These are phyloP conservation scores for Melipona quadrifasciata DNA, from an alignment of 1,140 invertebrate genomes.

Conservation along the genomic window DNA sequence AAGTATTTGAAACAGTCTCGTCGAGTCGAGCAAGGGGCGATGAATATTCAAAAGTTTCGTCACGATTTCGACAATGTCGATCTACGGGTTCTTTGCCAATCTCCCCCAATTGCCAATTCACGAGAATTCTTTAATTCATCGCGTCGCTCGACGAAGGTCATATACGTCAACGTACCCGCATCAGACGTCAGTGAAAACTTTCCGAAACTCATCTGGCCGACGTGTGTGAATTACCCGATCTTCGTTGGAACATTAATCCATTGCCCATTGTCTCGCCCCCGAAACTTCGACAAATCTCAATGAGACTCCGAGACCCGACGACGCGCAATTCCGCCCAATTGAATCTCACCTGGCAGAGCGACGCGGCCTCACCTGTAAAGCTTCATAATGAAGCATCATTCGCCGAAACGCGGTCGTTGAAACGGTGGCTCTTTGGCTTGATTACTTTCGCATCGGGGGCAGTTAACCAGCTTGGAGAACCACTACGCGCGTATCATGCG, in stretches of 20 bases:
- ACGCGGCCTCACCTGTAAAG: background rate
- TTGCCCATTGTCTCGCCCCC: background rate
- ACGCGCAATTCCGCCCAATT: background rate
- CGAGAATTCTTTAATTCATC: background rate
- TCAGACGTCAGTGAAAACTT: background rate
- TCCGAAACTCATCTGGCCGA: background rate
- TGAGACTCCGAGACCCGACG: background rate
- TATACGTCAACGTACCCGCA: background rate
- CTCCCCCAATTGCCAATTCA: no score
- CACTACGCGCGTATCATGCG: background rate
- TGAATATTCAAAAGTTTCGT: background rate
- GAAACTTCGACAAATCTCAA: constrained; percentile 11
- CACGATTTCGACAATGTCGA: no score
- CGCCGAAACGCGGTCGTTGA: background rate
- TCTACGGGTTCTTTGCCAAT: background rate
- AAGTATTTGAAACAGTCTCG: no score
- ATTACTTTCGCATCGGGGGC: background rate
- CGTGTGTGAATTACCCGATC: constrained; percentile 1
- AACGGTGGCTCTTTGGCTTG: background rate
- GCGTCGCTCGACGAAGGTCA: background rate
- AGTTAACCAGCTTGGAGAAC: background rate
- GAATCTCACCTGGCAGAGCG: background rate
- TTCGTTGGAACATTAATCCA: constrained; percentile 10
- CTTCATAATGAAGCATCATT: no score
- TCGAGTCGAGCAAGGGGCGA: no score